These are phyloP conservation scores for Istiophorus platypterus DNA, from an alignment of 2,113 vertebrate species.

Conservation along the genomic window DNA sequence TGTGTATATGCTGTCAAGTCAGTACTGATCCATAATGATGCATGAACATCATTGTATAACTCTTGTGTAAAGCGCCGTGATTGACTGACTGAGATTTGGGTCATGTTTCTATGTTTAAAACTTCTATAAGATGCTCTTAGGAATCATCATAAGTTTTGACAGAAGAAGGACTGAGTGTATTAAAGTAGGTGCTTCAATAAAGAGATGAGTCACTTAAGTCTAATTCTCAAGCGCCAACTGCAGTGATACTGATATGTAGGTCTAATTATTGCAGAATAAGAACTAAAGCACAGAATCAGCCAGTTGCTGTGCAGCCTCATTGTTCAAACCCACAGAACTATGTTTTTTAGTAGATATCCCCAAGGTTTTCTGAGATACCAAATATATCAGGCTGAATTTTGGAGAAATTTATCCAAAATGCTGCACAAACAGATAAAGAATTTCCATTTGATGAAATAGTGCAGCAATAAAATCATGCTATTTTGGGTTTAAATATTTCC, in stretches of 20 bases:
- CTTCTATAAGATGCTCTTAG: background rate
- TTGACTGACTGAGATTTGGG: background rate
- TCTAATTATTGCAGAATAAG: slow-evolving; percentile 7
- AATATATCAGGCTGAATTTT: background rate
- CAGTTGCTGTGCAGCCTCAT: background rate
- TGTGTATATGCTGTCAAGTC: background rate
- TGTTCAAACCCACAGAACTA: background rate
- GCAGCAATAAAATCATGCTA: background rate
- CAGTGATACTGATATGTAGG: slow-evolving; percentile 6
- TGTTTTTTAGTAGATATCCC: background rate
- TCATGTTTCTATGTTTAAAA: background rate
- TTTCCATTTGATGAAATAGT: background rate
- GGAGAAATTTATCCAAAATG: background rate
- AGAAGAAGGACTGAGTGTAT: background rate
- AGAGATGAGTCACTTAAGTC: background rate
- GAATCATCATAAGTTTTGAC: background rate
- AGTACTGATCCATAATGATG: background rate
- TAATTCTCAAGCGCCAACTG: slow-evolving; percentile 2
- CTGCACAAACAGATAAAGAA: background rate
- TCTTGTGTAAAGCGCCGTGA: background rate
- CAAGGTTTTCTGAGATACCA: background rate
- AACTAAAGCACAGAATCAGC: background rate
- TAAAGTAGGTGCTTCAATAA: background rate
- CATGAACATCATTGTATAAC: background rate
- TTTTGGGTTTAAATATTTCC: background rate